Conservation (phyloP, 2,113 vertebrate genomes). For the Lanius collurio region DNA sequence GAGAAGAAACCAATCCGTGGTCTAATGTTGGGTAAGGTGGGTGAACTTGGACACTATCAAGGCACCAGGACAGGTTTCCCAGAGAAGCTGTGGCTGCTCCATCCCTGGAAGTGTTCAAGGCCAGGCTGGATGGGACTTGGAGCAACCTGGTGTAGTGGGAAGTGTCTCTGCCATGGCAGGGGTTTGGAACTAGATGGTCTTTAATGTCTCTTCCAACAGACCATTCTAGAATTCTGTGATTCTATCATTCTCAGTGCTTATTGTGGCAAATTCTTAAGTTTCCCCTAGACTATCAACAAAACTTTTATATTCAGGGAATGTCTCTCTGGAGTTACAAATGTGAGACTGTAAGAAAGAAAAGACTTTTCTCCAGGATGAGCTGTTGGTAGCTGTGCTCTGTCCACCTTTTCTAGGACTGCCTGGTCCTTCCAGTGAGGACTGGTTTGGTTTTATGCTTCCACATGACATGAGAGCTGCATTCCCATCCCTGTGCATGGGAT, state of each 20-base stretch:
- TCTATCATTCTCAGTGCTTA: not conserved
- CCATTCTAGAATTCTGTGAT: not conserved
- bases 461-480: not conserved
- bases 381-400: not conserved
- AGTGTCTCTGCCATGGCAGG: not conserved
- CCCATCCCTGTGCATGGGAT: not conserved
- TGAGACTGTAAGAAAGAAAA: not conserved
- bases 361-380: not conserved
- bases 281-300: not conserved
- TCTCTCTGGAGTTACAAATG: not conserved
- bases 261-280: not conserved
- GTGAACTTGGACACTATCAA: rapidly evolving
- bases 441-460: not conserved
- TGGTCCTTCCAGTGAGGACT: not conserved
- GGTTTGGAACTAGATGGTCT: not conserved
- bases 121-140: not conserved
- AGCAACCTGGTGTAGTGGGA: not conserved
- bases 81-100: not conserved
- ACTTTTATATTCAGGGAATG: not conserved
- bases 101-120: not conserved
- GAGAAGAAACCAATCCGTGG: not conserved
- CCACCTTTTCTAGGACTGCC: not conserved
- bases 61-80: not conserved
- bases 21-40: not conserved
- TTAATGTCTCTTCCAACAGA: not conserved